Percentiles rank a stretch among this genome's conserved stretches.
phyloP scores from a whole-genome alignment of 2,113 vertebrate species.

The Mesocricetus auratus region DNA sequence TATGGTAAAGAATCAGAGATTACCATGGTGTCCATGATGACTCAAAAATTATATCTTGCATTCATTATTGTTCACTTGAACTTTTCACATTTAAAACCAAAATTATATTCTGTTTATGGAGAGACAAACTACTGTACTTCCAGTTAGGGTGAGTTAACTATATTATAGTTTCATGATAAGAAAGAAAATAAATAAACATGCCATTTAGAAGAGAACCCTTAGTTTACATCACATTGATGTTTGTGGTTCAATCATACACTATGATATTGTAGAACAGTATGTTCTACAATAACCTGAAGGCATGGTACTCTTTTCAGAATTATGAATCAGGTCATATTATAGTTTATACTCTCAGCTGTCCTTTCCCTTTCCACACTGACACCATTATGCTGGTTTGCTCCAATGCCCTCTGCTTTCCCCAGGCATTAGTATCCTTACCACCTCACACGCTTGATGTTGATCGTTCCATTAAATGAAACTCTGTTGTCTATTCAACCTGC shows the following conservation, averaged over 20 bases:
- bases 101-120: background rate
- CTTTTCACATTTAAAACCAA: slow-evolving; percentile 41
- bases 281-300: background rate
- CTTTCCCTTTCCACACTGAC: background rate
- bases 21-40: background rate
- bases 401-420: background rate
- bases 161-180: slow-evolving; percentile 2
- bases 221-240: background rate
- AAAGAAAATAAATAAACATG: background rate
- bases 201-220: background rate
- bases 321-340: background rate
- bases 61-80: background rate
- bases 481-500: background rate
- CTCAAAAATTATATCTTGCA: background rate
- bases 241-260: background rate
- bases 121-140: background rate
- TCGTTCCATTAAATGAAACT: background rate
- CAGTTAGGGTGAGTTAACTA: background rate
- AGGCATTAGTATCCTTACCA: background rate
- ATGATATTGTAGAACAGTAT: background rate
- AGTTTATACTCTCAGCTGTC: background rate
- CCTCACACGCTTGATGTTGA: background rate
- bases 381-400: rapidly evolving
- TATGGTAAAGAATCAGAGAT: background rate
- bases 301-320: background rate